phyloP scores from a whole-genome alignment of 2,113 vertebrate species.

The Pachypanchax playfairii region DNA sequence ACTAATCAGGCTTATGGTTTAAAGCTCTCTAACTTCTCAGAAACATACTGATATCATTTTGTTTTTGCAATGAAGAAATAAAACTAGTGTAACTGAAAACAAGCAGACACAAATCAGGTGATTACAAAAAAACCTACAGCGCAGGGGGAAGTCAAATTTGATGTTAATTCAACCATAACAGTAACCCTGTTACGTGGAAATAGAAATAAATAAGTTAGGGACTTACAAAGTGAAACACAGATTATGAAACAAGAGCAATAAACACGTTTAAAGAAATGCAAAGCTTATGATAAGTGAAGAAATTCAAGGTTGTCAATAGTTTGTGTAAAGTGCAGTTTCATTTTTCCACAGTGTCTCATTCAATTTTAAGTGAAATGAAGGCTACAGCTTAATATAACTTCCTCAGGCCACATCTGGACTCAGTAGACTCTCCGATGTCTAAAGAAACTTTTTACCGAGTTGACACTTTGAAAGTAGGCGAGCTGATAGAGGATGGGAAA shows the following conservation, averaged over 20 bases:
- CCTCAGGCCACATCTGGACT: conserved; percentile 44
- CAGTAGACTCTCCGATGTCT: conserved; percentile 51
- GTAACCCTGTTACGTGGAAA: too few relatives aligned
- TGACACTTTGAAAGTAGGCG: conserved; percentile 69
- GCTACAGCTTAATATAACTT: conserved; percentile 34
- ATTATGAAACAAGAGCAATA: background rate
- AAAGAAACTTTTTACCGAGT: conserved; percentile 60
- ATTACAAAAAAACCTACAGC: too few relatives aligned
- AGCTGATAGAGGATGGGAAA: conserved; percentile 54
- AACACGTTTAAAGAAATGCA: background rate
- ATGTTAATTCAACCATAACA: too few relatives aligned
- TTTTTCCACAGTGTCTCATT: conserved; percentile 16
- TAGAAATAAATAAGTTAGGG: background rate
- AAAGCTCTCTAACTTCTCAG: too few relatives aligned
- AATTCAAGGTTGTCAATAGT: background rate
- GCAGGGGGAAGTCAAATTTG: too few relatives aligned
- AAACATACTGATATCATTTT: too few relatives aligned
- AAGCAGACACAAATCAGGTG: too few relatives aligned
- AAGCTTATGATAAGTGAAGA: background rate
- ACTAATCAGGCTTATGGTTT: too few relatives aligned
- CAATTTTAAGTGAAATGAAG: conserved; percentile 31
- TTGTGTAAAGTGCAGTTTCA: background rate
- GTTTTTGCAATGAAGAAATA: too few relatives aligned
- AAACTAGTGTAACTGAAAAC: too few relatives aligned
- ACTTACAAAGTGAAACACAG: background rate